These are phyloP conservation scores for Istiophorus platypterus DNA, from an alignment of 2,113 vertebrate species.

Conservation along the genomic window DNA sequence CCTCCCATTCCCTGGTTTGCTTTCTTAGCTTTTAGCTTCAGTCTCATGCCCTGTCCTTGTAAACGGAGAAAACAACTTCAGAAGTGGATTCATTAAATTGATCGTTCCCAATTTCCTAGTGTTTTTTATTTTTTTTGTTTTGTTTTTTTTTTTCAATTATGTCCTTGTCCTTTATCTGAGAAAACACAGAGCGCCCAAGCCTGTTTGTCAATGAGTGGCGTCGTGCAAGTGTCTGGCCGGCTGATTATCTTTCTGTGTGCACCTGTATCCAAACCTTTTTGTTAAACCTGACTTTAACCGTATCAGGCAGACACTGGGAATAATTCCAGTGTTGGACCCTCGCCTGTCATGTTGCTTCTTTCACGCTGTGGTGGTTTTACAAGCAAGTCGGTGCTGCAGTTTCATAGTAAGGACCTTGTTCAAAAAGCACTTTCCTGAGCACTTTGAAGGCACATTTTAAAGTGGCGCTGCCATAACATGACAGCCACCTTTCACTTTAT, in stretches of 20 bases:
- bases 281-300: slow-evolving; percentile 47
- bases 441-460: slow-evolving; percentile 80
- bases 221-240: slow-evolving; percentile 40
- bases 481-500: slow-evolving; percentile 70
- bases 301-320: slow-evolving; percentile 42
- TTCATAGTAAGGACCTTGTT: slow-evolving; percentile 76
- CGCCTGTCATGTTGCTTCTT: slow-evolving; percentile 65
- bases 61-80: slow-evolving; percentile 27
- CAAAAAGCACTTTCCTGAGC: slow-evolving; percentile 80
- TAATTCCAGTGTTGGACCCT: slow-evolving; percentile 62
- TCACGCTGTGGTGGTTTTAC: slow-evolving; percentile 61
- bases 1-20: slow-evolving; percentile 46
- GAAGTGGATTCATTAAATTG: slow-evolving; percentile 17
- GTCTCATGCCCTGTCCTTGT: slow-evolving; percentile 30
- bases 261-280: slow-evolving; percentile 37
- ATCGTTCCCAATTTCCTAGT: slow-evolving; percentile 7
- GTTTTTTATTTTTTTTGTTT: slow-evolving; percentile 16
- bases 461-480: slow-evolving; percentile 64
- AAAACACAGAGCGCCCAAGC: slow-evolving; percentile 20
- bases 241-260: slow-evolving; percentile 37
- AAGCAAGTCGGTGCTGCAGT: slow-evolving; percentile 44
- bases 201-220: slow-evolving; percentile 28
- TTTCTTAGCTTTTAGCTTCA: slow-evolving; percentile 30
- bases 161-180: slow-evolving; percentile 27
- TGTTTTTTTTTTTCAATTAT: too few species aligned